Evolutionary conservation across 2,113 vertebrate species (phyloP).

Genomic region (Illadopsis cleaveri): DNA sequence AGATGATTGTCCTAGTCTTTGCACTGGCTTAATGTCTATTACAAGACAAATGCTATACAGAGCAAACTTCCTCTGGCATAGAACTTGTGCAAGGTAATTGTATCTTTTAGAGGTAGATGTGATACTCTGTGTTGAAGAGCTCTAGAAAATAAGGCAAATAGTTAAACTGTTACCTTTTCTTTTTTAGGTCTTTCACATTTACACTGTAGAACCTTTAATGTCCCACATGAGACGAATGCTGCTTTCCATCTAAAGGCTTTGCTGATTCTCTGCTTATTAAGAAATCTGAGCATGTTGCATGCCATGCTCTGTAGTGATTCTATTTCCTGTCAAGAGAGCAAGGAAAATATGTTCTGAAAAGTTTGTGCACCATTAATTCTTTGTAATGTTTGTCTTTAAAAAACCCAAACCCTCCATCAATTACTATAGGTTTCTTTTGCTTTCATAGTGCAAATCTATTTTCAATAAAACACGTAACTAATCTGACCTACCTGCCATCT

Average conservation of each 20-base stretch:
- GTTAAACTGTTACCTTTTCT: neutral
- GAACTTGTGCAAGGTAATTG: neutral
- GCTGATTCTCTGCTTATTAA: neutral
- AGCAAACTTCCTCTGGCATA: neutral
- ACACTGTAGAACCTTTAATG: constrained; percentile 39
- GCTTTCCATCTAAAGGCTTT: constrained; percentile 32
- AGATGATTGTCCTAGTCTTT: neutral
- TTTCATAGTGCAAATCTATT: neutral
- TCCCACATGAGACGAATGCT: constrained; percentile 23
- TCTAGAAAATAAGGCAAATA: neutral
- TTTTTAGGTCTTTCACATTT: constrained; percentile 26
- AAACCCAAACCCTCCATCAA: neutral
- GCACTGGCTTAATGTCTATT: neutral
- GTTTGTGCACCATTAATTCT: neutral
- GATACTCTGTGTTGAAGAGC: neutral
- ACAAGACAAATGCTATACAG: neutral
- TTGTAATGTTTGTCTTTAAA: neutral
- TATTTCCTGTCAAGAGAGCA: constrained; percentile 39
- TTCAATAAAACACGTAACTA: neutral
- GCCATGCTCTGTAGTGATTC: constrained; percentile 44
- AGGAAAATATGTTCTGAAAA: neutral
- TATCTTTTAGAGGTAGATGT: neutral
- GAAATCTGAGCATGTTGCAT: constrained; percentile 42
- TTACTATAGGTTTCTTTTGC: neutral
- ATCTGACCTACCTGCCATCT: neutral